Evolutionary conservation across 1,140 invertebrate genomes (phyloP).

Genomic region (Bombus confusus): DNA sequence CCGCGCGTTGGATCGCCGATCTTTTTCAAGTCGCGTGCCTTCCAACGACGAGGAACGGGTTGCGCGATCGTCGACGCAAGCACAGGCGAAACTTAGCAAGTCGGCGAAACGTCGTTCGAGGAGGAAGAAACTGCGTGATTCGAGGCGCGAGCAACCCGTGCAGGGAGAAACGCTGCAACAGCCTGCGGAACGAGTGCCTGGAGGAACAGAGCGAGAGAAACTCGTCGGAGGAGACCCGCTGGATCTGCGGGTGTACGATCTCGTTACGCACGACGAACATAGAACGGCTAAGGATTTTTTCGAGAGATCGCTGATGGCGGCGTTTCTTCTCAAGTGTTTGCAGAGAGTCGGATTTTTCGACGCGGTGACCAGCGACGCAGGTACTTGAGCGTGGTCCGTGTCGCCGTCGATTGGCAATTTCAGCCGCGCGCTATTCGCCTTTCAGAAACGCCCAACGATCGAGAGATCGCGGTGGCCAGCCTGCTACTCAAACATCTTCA

Average conservation of each 20-base stretch:
- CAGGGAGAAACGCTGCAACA: neutral
- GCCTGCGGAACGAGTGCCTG: too few species aligned
- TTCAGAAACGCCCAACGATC: conserved; percentile 59
- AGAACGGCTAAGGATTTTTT: conserved; percentile 89
- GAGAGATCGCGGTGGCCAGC: conserved; percentile 84
- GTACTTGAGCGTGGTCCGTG: conserved; percentile 31
- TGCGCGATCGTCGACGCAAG: neutral
- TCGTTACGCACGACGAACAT: conserved; percentile 87
- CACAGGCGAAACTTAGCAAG: conserved; percentile 52
- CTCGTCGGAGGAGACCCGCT: conserved; percentile 49
- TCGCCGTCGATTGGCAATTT: neutral
- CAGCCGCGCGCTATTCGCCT: conserved; percentile 2
- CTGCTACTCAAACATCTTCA: conserved; percentile 89
- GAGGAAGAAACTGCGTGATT: conserved; percentile 71
- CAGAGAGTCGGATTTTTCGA: conserved; percentile 86
- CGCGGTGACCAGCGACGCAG: conserved; percentile 46
- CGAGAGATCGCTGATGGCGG: conserved; percentile 89
- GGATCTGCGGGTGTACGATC: conserved; percentile 83
- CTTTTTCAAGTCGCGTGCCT: neutral
- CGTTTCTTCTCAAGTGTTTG: conserved; percentile 89
- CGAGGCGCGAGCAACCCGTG: conserved; percentile 8
- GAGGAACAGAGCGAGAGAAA: conserved; percentile 56
- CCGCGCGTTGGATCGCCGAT: conserved; percentile 56
- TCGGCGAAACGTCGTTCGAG: conserved; percentile 69
- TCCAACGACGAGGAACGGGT: neutral